Conservation (phyloP, 1,140 invertebrate genomes). For the Halesus radiatus region DNA sequence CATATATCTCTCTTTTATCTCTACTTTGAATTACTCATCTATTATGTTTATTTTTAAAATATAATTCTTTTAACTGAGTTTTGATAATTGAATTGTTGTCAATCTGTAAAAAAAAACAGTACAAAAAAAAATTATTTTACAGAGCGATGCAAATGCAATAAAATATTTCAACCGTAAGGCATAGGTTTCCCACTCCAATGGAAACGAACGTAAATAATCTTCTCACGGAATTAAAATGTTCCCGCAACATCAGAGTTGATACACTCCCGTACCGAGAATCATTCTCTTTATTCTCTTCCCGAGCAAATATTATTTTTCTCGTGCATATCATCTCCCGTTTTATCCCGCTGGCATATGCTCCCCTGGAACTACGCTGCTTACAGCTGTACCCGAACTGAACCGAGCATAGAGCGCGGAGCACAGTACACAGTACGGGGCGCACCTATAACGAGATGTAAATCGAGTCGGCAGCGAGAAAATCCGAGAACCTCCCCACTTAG, state of each 20-base stretch:
- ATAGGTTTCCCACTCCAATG: neutral
- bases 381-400: too few relatives aligned
- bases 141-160: too few relatives aligned
- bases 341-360: conserved; percentile 28
- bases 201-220: conserved; percentile 28
- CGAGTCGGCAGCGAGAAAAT: conserved; percentile 47
- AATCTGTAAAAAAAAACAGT: too few relatives aligned
- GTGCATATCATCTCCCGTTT: conserved; percentile 22
- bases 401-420: neutral
- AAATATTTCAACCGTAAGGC: too few relatives aligned
- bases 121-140: too few relatives aligned
- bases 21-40: too few relatives aligned
- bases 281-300: conserved; percentile 40
- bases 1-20: too few relatives aligned
- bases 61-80: too few relatives aligned
- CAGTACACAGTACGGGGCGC: neutral
- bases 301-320: conserved; percentile 41
- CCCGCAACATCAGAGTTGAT: conserved; percentile 4
- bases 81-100: too few relatives aligned
- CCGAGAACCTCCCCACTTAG: conserved; percentile 45
- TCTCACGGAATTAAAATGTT: conserved; percentile 26
- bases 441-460: conserved; percentile 48
- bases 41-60: too few relatives aligned
- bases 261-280: conserved; percentile 1
- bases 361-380: neutral